Conservation (phyloP, 2,113 vertebrate genomes). For the Aythya baeri region DNA sequence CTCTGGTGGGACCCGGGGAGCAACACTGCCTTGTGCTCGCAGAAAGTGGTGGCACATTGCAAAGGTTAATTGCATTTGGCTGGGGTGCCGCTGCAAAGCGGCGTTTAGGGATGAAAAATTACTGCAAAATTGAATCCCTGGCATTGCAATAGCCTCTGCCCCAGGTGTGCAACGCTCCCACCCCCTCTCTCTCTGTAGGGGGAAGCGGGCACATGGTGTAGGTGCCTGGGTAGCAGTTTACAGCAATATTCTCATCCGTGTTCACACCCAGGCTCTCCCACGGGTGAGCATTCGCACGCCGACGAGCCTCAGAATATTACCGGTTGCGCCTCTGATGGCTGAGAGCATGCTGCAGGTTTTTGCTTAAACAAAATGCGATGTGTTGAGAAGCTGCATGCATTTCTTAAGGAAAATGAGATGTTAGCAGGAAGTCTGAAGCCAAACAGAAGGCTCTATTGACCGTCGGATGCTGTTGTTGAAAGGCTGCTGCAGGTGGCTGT, state of each 20-base stretch:
- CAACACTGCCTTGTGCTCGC: background rate
- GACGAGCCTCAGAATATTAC: accelerated
- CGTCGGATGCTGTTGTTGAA: background rate
- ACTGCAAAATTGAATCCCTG: background rate
- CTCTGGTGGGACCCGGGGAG: background rate
- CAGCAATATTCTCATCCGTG: accelerated
- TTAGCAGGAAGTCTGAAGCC: conserved; percentile 19
- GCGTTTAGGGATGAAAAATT: background rate
- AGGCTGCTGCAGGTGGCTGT: conserved; percentile 42
- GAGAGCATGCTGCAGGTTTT: background rate
- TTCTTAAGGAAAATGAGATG: conserved; percentile 37
- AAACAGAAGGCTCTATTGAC: conserved; percentile 36
- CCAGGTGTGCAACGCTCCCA: accelerated
- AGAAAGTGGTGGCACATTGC: background rate
- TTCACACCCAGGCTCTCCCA: background rate
- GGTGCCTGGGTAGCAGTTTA: background rate
- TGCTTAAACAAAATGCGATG: background rate
- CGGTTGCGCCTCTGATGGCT: background rate
- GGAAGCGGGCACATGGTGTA: background rate
- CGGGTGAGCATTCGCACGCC: accelerated
- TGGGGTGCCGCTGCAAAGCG: background rate
- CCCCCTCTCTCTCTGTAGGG: background rate
- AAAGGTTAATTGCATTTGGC: conserved; percentile 61
- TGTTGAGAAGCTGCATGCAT: background rate
- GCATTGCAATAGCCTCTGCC: background rate